These are phyloP conservation scores for Andrena camellia DNA, from an alignment of 2,888 invertebrate genomes.

Conservation along the genomic window DNA sequence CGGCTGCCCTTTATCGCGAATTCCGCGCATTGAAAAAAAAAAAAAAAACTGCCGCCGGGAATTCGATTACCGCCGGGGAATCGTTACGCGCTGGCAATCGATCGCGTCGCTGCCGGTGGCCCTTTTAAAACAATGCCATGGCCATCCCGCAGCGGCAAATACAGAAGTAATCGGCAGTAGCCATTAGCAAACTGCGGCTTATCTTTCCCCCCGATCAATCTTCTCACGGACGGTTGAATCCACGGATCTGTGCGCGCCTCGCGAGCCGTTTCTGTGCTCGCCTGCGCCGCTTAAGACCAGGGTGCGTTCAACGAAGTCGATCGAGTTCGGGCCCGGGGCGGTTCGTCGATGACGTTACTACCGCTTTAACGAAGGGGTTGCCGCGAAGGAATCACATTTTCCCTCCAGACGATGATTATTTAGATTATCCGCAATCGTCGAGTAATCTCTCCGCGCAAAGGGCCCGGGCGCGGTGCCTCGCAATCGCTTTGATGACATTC, in stretches of 20 bases:
- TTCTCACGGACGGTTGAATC: no score
- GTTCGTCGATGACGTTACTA: constrained; percentile 75
- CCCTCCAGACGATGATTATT: constrained; percentile 71
- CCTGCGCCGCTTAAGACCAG: constrained; percentile 32
- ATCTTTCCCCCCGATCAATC: no score
- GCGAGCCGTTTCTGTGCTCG: no score
- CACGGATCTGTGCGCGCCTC: no score
- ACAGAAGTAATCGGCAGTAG: background rate
- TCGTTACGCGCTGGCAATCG: constrained; percentile 47
- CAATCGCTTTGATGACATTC: constrained; percentile 69
- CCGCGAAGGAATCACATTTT: constrained; percentile 54
- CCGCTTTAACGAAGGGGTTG: constrained; percentile 78
- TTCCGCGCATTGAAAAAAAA: constrained; percentile 18
- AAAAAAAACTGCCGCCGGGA: constrained; percentile 35
- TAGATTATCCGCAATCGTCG: constrained; percentile 71
- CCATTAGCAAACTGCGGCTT: background rate
- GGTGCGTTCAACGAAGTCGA: constrained; percentile 57
- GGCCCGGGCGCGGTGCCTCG: constrained; percentile 41
- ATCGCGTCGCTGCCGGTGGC: background rate
- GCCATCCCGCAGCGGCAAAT: background rate
- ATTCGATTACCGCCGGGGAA: constrained; percentile 45
- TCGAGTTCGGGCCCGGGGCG: constrained; percentile 48
- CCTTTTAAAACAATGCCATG: constrained; percentile 44
- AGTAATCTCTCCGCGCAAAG: constrained; percentile 63
- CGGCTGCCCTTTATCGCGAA: constrained; percentile 29